Evolutionary conservation across 2,797 vertebrate genomes (phyloP), one percentile per base, ranked within the genome.

Genomic region (Vireo griseus): DNA sequence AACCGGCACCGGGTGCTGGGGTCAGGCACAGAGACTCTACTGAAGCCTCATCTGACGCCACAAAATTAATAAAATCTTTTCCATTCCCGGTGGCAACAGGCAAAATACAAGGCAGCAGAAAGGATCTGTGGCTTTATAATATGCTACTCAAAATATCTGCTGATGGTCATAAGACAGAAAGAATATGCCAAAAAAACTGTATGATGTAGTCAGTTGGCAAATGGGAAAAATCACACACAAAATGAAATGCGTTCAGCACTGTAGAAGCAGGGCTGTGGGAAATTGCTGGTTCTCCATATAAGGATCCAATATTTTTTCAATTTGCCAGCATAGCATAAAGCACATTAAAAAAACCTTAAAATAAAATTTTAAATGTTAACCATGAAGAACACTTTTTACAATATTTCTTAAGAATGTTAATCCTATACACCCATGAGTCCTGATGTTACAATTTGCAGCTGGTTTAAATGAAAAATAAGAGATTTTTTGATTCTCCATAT

Each of bases 151-250:
- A 93, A 95, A 93, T 97, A 95, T 92, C 96, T 95, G 96, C 95
- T 96, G 96, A 96, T 92, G 80, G 94, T 96, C 96, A 96, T 73
- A 95, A 96, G 96, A 96, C 94, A 91, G 86, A 94, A 93, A 86
- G 71, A 76, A 90, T 42, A 95, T 61, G 95, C 95, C 94, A 95
- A 90, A 97, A 94, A 81, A 88, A 58, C 54, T 76, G 92, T n/a
- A 95, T 96, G 93, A 97, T 96, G 95, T 95, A 96, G 93, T 94
- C 88, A 92, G 94, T 85, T 97, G 95, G 96, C 95, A 95, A 94
- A 71, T 57, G 40, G 83, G 86, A 29, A 59, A 82, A 95, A 95
- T 94, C 94, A 85, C 90, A 96, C 59, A 94, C 88, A 87, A 97
- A 95, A 95, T 85, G 86, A 96, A 95, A 94, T 76, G 88, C 1